Evolutionary conservation across 2,888 invertebrate species (phyloP), one percentile per base, ranked within the genome.

Genomic region (Drosophila maculinotata): DNA sequence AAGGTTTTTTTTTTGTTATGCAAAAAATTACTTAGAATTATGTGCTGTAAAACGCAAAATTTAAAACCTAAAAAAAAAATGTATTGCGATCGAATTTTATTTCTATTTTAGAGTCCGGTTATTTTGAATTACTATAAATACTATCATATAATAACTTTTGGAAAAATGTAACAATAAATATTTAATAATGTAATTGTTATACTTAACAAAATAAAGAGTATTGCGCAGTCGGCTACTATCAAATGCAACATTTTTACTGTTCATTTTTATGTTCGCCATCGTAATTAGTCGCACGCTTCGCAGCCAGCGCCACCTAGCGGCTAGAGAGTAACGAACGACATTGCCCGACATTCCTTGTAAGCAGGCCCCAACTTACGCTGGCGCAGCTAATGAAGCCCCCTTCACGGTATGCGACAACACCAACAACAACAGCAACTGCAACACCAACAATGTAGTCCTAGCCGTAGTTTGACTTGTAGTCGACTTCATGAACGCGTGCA

Each of bases 251-350:
- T 65, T n/a, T 9, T 58, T 48, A 39, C 26, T 60, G 67, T 57
- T 69, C 58, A 23, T 62, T 31, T 54, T 36, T 49, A 36, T 35
- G 31, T 33, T 41, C 20, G 42, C 63, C 53, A 44, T 54, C 69
- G 63, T 83, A 86, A 86, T 84, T 86, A 86, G 87, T 78, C 74
- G 86, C 66, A 80, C 80, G 63, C 49, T 67, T 60, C 58, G 52
- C 38, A 51, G 53, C 31, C 83, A 82, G 86, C 86, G 88, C 83
- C 86, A 82, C 54, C 80, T 78, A 81, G 58, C 64, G 83, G 47
- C 47, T 38, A 49, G 20, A 20, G 88, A 86, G 87, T 89, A 90
- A 89, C 76, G 89, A 89, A 90, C 90, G 89, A 84, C 90, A 90
- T 90, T 89, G 89, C 75, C 88, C 89, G 88, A 89, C 84, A 88